Conservation (phyloP, 2,113 vertebrate genomes). For the Cottus gobio region DNA sequence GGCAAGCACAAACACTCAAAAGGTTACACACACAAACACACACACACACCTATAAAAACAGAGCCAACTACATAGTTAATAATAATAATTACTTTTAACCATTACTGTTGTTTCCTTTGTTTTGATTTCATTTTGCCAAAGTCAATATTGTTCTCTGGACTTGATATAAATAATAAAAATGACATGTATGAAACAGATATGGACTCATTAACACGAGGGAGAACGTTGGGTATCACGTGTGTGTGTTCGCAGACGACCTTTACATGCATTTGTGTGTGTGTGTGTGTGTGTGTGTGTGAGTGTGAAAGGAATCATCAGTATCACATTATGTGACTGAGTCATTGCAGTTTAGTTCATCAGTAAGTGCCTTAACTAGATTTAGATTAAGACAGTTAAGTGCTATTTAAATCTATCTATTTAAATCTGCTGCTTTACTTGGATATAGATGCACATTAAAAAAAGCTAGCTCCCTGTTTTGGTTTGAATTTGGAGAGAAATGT, state of each 20-base stretch:
- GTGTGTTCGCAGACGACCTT: background rate
- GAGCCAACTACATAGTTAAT: constrained; percentile 45
- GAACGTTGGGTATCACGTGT: constrained; percentile 11
- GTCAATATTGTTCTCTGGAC: constrained; percentile 80
- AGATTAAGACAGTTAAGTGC: background rate
- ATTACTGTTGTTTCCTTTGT: constrained; percentile 70
- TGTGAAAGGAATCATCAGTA: background rate
- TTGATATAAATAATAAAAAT: constrained; percentile 81
- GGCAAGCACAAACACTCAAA: constrained; percentile 25
- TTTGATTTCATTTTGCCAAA: constrained; percentile 78
- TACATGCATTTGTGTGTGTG: background rate
- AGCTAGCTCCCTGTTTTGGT: background rate
- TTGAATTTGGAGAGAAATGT: constrained; percentile 19
- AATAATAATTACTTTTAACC: constrained; percentile 54
- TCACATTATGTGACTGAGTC: background rate
- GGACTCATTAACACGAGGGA: constrained; percentile 41
- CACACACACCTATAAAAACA: constrained; percentile 57
- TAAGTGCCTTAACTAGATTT: background rate
- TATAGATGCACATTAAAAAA: background rate
- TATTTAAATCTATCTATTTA: background rate
- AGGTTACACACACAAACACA: constrained; percentile 24
- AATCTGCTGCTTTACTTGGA: background rate
- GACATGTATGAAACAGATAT: constrained; percentile 65
- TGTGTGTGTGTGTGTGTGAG: too few relatives aligned
- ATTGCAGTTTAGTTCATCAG: background rate